A percentile compares a stretch with the other conserved stretches of the same genome.
These are phyloP conservation scores for Drosophila teissieri DNA, from an alignment of 1,140 invertebrate genomes.

Conservation along the genomic window DNA sequence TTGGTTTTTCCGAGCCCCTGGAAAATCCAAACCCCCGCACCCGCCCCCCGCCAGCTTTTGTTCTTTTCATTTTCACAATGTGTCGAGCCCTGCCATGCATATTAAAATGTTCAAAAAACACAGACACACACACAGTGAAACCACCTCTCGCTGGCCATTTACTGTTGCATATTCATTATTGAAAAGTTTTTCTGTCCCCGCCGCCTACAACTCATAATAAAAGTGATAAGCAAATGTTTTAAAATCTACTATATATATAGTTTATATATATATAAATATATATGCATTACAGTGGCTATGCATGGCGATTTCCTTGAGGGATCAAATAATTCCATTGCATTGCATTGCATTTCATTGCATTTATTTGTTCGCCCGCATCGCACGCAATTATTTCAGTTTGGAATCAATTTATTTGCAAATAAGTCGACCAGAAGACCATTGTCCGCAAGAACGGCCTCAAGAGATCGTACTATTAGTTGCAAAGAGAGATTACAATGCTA, in stretches of 20 bases:
- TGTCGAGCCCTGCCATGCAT: constrained; percentile 75
- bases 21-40: not conserved
- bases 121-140: constrained; percentile 7
- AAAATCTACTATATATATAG: constrained; percentile 25
- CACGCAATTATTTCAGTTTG: constrained; percentile 18
- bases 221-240: constrained; percentile 52
- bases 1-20: not conserved
- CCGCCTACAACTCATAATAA: constrained; percentile 40
- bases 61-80: constrained; percentile 60
- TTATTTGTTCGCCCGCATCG: constrained; percentile 17
- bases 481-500: not conserved
- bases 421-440: constrained; percentile 29
- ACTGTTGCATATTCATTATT: constrained; percentile 77
- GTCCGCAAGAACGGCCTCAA: constrained; percentile 4
- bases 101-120: constrained; percentile 76
- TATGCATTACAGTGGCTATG: constrained; percentile 10
- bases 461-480: constrained; percentile 7
- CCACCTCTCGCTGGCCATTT: constrained; percentile 42
- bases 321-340: constrained; percentile 17
- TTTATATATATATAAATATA: not conserved
- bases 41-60: constrained; percentile 13
- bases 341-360: constrained; percentile 9
- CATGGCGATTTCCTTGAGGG: constrained; percentile 30
- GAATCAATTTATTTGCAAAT: constrained; percentile 28
- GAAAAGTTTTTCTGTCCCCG: constrained; percentile 51